phyloP scores from a whole-genome alignment of 2,888 invertebrate species.

The Nyleta sp. region DNA sequence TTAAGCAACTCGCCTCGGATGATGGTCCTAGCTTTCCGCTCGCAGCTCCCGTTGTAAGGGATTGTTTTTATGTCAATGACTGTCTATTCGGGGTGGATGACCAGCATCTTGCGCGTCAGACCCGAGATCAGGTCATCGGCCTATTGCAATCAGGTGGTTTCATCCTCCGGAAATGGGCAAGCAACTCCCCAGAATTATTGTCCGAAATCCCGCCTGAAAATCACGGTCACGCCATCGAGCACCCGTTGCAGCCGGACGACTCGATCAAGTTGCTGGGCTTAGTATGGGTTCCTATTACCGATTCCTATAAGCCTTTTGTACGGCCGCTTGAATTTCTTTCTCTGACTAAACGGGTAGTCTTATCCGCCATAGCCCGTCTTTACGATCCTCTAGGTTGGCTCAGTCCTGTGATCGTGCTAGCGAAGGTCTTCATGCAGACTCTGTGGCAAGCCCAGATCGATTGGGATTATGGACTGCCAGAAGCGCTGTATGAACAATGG shows the following conservation, averaged over 20 bases:
- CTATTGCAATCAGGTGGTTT: constrained; percentile 43
- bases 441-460: constrained; percentile 10
- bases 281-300: too few species aligned
- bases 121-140: constrained; percentile 20
- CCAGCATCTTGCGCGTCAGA: not conserved
- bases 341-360: too few species aligned
- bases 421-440: constrained; percentile 29
- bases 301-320: too few species aligned
- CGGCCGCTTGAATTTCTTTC: too few species aligned
- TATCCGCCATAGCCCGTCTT: too few species aligned
- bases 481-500: too few species aligned
- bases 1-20: constrained; percentile 37
- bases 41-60: not conserved
- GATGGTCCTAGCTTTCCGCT: constrained; percentile 27
- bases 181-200: not conserved
- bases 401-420: not conserved
- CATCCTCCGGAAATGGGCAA: constrained; percentile 47
- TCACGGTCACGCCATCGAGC: not conserved
- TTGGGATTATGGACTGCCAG: too few species aligned
- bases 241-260: too few species aligned
- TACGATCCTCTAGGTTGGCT: not conserved
- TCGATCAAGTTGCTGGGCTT: too few species aligned
- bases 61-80: constrained; percentile 41
- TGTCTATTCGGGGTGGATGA: not conserved
- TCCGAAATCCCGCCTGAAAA: not conserved